These are phyloP conservation scores for Oncorhynchus masou DNA, from an alignment of 2,113 vertebrate species.

Conservation along the genomic window DNA sequence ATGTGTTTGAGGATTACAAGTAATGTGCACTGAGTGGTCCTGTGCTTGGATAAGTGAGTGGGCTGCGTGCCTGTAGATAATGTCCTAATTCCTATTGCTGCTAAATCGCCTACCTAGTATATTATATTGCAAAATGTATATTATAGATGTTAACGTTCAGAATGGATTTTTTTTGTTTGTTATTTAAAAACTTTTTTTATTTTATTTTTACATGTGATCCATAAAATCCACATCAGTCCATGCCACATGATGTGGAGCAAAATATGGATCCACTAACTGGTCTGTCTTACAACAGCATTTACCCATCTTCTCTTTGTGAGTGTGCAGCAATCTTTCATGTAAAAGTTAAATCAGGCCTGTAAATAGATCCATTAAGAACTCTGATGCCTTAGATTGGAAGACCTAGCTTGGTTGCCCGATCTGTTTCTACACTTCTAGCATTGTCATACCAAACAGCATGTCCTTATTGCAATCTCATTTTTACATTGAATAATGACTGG, in stretches of 20 bases:
- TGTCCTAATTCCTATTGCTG: background rate
- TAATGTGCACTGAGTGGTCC: background rate
- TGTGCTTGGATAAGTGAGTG: background rate
- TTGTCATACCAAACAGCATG: background rate
- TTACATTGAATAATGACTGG: background rate
- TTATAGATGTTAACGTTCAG: background rate
- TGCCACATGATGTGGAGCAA: background rate
- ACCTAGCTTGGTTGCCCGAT: background rate
- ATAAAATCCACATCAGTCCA: background rate
- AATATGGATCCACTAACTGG: background rate
- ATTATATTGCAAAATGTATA: conserved; percentile 1
- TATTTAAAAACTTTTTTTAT: background rate
- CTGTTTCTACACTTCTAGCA: background rate
- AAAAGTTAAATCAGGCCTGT: too few relatives aligned
- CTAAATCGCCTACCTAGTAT: conserved; percentile 6
- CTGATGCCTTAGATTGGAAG: background rate
- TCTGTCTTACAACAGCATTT: background rate
- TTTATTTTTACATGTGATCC: background rate
- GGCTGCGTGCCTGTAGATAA: background rate
- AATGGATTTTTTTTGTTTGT: background rate
- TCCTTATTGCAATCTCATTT: background rate
- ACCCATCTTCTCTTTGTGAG: background rate
- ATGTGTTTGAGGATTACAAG: background rate
- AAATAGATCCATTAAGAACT: too few relatives aligned
- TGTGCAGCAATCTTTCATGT: too few relatives aligned